Evolutionary conservation across 2,797 vertebrate genomes (phyloP).

Genomic region (Phalanger gymnotis): DNA sequence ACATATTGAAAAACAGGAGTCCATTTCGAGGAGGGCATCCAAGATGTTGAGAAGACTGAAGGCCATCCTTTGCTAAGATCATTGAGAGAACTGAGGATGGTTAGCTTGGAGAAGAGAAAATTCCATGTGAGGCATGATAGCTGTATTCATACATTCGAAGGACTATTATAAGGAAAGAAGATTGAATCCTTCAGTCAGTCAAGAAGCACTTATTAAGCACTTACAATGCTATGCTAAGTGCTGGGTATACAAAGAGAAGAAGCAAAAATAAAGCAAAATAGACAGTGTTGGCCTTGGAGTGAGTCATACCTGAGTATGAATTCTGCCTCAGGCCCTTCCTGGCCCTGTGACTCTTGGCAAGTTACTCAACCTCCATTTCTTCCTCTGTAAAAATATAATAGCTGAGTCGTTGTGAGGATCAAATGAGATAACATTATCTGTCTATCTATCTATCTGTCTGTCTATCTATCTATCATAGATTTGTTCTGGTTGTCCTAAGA

Average conservation of each 20-base stretch:
- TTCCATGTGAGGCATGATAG: no score
- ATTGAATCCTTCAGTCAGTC: neutral
- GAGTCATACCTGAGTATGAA: neutral
- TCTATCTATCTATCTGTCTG: no score
- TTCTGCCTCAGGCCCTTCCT: neutral
- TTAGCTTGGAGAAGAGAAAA: no score
- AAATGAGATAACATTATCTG: neutral
- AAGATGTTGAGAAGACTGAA: neutral
- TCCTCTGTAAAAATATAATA: neutral
- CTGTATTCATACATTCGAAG: no score
- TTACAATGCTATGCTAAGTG: no score
- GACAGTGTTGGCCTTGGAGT: neutral
- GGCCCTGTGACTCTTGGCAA: no score
- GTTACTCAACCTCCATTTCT: neutral
- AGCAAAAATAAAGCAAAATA: neutral
- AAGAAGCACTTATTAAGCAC: neutral
- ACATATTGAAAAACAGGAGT: neutral
- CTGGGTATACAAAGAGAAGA: neutral
- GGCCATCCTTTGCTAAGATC: neutral
- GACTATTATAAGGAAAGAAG: no score
- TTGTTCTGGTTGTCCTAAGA: neutral
- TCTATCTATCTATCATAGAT: no score
- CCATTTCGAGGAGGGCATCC: neutral
- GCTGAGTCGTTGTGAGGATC: neutral
- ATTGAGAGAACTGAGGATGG: neutral